These are phyloP conservation scores for Nymphicus hollandicus DNA, from an alignment of 2,113 vertebrate species.

Conservation along the genomic window DNA sequence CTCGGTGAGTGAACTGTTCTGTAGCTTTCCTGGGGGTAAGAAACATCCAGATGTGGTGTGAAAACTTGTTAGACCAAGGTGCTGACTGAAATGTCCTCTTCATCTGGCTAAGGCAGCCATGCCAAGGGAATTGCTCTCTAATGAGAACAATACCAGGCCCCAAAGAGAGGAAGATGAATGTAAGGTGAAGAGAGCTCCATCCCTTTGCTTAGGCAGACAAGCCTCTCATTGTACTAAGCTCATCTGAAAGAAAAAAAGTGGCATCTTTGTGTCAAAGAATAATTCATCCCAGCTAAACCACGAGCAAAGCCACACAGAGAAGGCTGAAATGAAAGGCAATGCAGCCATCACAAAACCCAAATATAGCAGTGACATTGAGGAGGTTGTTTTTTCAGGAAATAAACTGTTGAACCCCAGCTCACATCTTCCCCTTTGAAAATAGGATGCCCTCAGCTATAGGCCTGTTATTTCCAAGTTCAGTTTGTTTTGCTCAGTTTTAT, in stretches of 20 bases:
- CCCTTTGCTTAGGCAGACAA: neutral
- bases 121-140: neutral
- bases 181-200: neutral
- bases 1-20: rapidly evolving
- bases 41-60: neutral
- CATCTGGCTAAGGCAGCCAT: neutral
- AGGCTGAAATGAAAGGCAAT: neutral
- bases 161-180: neutral
- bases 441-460: neutral
- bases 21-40: rapidly evolving
- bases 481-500: conserved; percentile 8
- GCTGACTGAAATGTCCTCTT: neutral
- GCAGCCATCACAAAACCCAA: neutral
- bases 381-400: conserved; percentile 5
- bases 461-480: neutral
- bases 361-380: neutral
- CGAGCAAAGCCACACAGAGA: neutral
- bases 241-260: neutral
- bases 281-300: neutral
- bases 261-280: neutral
- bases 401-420: neutral
- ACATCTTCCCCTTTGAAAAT: neutral
- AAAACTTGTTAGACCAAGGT: neutral
- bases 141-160: neutral
- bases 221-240: neutral